Evolutionary conservation across 2,888 invertebrate genomes (phyloP).

Genomic region (Troilus luridus): DNA sequence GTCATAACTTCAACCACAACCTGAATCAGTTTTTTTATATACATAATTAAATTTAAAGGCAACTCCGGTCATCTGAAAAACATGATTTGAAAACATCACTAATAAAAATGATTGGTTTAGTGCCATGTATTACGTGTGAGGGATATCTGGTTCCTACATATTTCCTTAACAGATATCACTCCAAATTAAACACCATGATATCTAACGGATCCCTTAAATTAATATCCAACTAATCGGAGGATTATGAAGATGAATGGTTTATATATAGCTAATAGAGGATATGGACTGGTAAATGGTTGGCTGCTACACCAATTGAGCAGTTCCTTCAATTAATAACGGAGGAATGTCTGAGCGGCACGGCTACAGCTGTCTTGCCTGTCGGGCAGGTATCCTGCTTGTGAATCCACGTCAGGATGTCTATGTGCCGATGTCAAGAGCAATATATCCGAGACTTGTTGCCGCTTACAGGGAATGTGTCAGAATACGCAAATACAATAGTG

Average conservation of each 20-base stretch:
- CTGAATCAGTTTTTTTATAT: too few relatives aligned
- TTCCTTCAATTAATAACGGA: neutral
- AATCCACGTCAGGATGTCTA: neutral
- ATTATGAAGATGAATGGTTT: neutral
- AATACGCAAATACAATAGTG: neutral
- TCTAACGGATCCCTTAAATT: neutral
- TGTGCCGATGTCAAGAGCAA: neutral
- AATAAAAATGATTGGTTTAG: too few relatives aligned
- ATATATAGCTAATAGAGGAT: neutral
- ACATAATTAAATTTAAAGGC: too few relatives aligned
- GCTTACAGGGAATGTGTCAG: neutral
- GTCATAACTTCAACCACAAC: too few relatives aligned
- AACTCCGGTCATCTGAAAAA: too few relatives aligned
- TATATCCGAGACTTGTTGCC: neutral
- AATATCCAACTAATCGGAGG: neutral
- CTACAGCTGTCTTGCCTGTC: neutral
- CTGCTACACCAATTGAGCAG: slow-evolving; percentile 28
- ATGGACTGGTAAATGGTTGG: neutral
- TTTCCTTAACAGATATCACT: too few relatives aligned
- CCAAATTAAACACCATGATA: neutral
- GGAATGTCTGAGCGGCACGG: neutral
- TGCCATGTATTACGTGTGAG: too few relatives aligned
- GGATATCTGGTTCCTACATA: too few relatives aligned
- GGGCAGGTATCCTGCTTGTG: neutral
- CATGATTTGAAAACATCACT: too few relatives aligned